Base-by-base conservation (phyloP, 2,888 invertebrate genomes). In the Vesta saturnalis region DNA sequence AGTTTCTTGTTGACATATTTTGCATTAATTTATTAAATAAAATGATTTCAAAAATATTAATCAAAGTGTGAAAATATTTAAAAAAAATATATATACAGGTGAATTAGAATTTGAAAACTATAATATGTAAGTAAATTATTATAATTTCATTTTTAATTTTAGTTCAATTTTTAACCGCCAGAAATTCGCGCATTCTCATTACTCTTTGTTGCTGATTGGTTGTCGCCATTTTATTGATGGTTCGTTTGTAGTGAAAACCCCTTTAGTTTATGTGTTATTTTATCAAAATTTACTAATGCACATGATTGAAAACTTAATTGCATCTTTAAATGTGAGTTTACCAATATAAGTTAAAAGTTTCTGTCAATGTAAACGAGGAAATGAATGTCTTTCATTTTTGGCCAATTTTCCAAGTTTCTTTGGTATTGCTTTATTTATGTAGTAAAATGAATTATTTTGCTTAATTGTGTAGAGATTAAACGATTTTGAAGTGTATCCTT, bases 151-250 rank as follows among this genome's bases (percentile, higher is more conserved):
- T 39, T 39, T 12, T n/a, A 39, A 39, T 39, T 39, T 1, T 39
- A 39, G 39, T 39, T 39, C 52, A 21, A 19, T 19, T 21, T 21
- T 49, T 8, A 1, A 19, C 18, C 52, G 18, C 12, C 19, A 52
- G 12, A 15, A 21, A 23, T 55, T 23, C 12, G 64, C 70, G 70
- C 67, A 67, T 54, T 54, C 70, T 68, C 58, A 49, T 35, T 47
- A 16, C 49, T 57, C 64, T 69, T 54, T 70, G 69, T 55, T 63
- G 76, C 66, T 77, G 76, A 81, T 81, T 81, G 81, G 80, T 73
- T 74, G 80, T 77, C 81, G 82, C 82, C 82, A 82, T 81, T 79
- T 82, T 82, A 80, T 80, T 77, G 79, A 80, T 79, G 80, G 80
- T 80, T 80, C 77, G 78, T 79, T 79, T 77, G 80, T 80, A 81